phyloP scores from a whole-genome alignment of 2,113 vertebrate genomes.

The Dromas ardeola region DNA sequence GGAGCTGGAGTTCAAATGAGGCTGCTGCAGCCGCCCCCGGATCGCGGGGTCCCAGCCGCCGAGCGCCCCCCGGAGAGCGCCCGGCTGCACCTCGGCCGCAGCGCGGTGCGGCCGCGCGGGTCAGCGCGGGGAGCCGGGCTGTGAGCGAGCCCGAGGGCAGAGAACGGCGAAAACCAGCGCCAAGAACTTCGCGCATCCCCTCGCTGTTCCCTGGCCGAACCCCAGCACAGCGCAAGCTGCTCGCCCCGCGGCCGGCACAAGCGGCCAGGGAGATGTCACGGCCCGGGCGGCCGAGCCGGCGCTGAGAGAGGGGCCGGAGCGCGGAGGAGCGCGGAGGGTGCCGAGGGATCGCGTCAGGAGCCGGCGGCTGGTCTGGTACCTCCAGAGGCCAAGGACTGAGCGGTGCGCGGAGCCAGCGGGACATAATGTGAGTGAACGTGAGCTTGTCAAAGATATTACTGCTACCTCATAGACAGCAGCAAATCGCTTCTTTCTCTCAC shows the following conservation, averaged over 20 bases:
- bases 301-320: background rate
- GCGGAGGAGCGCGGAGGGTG: background rate
- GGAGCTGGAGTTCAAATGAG: conserved; percentile 77
- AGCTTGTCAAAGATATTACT: background rate
- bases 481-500: background rate
- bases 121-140: background rate
- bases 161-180: background rate
- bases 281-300: background rate
- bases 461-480: background rate
- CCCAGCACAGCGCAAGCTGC: too few species aligned
- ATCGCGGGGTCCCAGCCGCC: background rate
- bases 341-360: background rate
- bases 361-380: background rate
- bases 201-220: background rate
- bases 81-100: background rate
- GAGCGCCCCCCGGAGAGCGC: background rate
- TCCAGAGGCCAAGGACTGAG: background rate
- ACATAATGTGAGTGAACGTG: background rate
- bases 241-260: too few species aligned
- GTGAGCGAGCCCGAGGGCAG: background rate
- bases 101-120: background rate
- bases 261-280: background rate
- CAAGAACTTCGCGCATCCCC: background rate
- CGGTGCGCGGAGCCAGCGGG: background rate
- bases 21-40: conserved; percentile 63